Evolutionary conservation across 2,113 vertebrate genomes (phyloP).

Genomic region (Conger conger): DNA sequence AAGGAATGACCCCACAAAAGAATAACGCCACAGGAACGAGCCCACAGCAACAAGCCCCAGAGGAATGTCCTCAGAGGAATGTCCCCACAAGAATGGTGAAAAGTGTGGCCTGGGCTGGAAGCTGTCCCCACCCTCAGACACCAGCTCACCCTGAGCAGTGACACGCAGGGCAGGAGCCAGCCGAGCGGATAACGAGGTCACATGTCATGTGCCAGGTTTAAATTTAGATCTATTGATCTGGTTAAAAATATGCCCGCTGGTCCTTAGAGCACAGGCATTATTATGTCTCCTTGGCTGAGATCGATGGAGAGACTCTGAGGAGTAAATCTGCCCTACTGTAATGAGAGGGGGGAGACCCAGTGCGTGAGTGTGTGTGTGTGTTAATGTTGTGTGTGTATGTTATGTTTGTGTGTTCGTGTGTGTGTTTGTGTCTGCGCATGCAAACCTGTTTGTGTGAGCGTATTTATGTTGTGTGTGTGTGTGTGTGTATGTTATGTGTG

Average conservation of each 20-base stretch:
- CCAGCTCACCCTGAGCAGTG: neutral
- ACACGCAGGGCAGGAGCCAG: neutral
- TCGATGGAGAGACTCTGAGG: neutral
- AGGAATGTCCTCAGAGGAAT: too few species aligned
- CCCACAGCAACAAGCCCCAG: too few species aligned
- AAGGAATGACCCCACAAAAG: too few species aligned
- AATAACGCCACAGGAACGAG: too few species aligned
- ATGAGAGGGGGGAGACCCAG: neutral
- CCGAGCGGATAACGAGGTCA: neutral
- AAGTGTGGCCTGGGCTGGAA: neutral
- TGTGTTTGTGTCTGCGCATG: neutral
- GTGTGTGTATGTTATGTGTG: neutral
- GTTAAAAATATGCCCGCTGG: constrained; percentile 1
- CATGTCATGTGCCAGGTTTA: constrained; percentile 8
- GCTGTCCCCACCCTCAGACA: neutral
- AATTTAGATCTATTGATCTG: constrained; percentile 24
- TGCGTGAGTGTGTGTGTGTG: neutral
- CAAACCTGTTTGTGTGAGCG: too few species aligned
- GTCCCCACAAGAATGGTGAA: neutral
- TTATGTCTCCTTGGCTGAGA: neutral
- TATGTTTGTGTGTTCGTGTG: neutral
- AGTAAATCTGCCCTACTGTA: neutral
- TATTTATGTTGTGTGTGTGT: neutral
- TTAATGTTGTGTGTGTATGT: neutral
- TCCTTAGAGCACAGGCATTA: neutral